These are phyloP conservation scores for Crotalus helleri DNA, from an alignment of 2,113 vertebrate genomes.

Conservation along the genomic window DNA sequence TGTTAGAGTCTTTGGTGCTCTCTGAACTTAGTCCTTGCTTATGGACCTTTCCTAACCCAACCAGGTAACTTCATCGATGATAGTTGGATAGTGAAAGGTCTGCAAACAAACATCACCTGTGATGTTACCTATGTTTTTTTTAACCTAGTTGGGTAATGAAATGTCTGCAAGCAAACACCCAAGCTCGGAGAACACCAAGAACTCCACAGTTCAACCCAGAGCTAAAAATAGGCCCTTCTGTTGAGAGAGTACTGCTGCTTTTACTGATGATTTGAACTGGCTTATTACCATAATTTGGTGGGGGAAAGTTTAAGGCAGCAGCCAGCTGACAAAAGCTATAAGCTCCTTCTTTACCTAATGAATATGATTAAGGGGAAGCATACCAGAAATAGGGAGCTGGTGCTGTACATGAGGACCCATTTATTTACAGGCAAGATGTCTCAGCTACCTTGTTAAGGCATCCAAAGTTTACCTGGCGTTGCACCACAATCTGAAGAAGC, in stretches of 20 bases:
- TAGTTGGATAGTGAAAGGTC: not conserved
- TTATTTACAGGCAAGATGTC: too few relatives aligned
- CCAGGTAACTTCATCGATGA: not conserved
- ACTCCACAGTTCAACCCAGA: not conserved
- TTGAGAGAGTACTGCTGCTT: not conserved
- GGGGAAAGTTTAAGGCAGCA: not conserved
- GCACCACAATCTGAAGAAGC: not conserved
- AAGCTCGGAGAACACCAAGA: not conserved
- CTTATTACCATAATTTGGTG: not conserved
- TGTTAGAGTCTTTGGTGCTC: not conserved
- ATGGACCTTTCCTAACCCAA: not conserved
- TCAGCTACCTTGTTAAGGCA: not conserved
- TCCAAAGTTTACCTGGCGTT: not conserved
- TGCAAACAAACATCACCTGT: not conserved
- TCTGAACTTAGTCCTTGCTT: not conserved
- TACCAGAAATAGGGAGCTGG: too few relatives aligned
- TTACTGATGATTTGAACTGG: not conserved
- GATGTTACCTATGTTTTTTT: not conserved
- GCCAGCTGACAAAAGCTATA: not conserved
- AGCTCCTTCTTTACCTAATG: not conserved
- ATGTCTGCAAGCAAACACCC: not conserved
- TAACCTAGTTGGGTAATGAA: not conserved
- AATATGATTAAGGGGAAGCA: not conserved
- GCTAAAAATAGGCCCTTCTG: not conserved
- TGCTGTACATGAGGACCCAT: not conserved